Base-by-base conservation (phyloP, 2,888 invertebrate species). In the Branchellion lobata region DNA sequence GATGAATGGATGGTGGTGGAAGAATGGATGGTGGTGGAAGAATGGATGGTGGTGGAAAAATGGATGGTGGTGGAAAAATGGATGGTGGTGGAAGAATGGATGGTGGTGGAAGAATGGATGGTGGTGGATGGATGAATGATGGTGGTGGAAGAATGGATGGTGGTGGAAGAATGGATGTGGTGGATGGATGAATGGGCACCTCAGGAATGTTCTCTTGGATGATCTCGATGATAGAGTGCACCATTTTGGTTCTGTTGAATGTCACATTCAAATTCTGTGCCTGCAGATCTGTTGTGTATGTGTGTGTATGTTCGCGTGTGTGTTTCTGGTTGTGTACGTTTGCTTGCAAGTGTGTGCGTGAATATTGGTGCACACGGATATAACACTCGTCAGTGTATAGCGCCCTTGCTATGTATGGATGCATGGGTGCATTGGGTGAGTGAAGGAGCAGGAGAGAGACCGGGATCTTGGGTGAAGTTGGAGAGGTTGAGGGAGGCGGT, bases 401-500 rank as follows among this genome's bases (percentile, higher is more conserved):
- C n/a, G n/a, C n/a, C n/a, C n/a, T n/a, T n/a, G n/a, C n/a, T n/a
- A 24, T 57, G 21, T 57, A 57, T 57, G 21, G 5, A 24, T 24
- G 21, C 21, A 57, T 57, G 61, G 3, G 21, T 24, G 24, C 5
- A 57, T 24, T 57, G 24, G 5, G 21, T 18, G 24, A 3, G 21
- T 24, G n/a, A 14, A 5, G 24, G 3, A 57, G n/a, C 24, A 57
- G 21, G 11, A 57, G 5, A 57, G 14, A 57, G 14, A 69, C 71
- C 71, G 8, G 31, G 33, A 69, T 34, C 53, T 21, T 75, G 27
- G 21, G 27, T 5, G 31, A 75, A 53, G 75, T 75, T 53, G n/a
- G 75, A 75, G 5, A 75, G 53, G 53, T 75, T 40, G 33, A 75
- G 75, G 1, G 47, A 75, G 8, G n/a, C 29, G 27, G 53, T 14